Percentiles rank a stretch among this genome's conserved stretches.
Conservation (phyloP, 1,140 invertebrate genomes). For the Apolygus lucorum region DNA sequence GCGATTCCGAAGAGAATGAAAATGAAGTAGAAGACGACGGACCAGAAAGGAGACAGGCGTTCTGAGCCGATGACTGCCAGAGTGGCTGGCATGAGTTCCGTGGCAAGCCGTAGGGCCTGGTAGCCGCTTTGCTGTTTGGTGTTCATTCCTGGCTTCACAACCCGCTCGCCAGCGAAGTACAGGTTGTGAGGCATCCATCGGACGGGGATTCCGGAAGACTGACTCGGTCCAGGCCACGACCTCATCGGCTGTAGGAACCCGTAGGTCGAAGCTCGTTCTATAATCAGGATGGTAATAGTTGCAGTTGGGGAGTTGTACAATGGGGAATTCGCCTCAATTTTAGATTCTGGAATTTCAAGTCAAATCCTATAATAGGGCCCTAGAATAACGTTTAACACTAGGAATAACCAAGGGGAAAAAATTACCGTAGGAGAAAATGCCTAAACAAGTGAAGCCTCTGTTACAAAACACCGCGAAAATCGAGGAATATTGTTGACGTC, state of each 20-base stretch:
- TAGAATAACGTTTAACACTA: too few species aligned
- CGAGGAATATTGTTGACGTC: too few species aligned
- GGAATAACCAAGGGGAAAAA: too few species aligned
- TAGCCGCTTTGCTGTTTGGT: constrained; percentile 56
- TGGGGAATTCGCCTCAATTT: too few species aligned
- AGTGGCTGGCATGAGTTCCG: constrained; percentile 75
- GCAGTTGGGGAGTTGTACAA: too few species aligned
- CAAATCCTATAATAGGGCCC: too few species aligned
- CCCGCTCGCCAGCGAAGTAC: constrained; percentile 59
- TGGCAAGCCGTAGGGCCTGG: constrained; percentile 66
- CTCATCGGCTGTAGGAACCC: constrained; percentile 53
- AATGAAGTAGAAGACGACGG: constrained; percentile 74
- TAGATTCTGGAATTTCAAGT: too few species aligned
- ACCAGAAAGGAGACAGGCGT: constrained; percentile 69
- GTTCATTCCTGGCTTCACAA: constrained; percentile 48
- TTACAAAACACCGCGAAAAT: too few species aligned
- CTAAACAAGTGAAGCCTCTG: too few species aligned
- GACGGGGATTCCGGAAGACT: constrained; percentile 46
- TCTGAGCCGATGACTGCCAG: constrained; percentile 59
- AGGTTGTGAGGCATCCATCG: constrained; percentile 59
- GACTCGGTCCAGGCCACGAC: constrained; percentile 41
- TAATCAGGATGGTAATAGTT: too few species aligned
- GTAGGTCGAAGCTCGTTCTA: constrained; percentile 65
- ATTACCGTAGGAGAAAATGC: too few species aligned
- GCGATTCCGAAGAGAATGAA: constrained; percentile 77